Evolutionary conservation across 2,888 invertebrate species (phyloP).

Genomic region (Ectemnius continuus): DNA sequence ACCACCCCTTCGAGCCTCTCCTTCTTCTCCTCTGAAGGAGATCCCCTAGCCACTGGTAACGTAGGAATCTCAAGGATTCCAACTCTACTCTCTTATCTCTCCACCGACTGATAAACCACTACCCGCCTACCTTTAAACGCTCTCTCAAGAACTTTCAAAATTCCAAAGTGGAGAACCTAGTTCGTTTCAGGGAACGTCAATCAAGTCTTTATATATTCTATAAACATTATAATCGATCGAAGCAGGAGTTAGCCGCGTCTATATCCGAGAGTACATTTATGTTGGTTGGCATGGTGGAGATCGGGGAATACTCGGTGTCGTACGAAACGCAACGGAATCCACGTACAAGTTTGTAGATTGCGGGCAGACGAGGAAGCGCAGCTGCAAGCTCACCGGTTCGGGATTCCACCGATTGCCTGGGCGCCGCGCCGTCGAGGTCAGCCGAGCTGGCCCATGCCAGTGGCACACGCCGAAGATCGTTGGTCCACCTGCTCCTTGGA

Average conservation of each 20-base stretch:
- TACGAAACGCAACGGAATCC: no score
- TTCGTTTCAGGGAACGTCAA: no score
- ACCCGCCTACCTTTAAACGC: neutral
- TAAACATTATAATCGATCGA: no score
- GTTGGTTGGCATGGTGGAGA: no score
- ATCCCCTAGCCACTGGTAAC: conserved; percentile 43
- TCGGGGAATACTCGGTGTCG: no score
- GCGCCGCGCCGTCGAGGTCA: conserved; percentile 60
- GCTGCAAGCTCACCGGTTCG: conserved; percentile 57
- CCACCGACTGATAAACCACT: neutral
- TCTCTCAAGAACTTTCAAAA: no score
- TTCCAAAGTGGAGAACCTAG: no score
- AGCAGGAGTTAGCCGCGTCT: no score
- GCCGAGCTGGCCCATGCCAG: conserved; percentile 49
- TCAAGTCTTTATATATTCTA: no score
- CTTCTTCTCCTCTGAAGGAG: conserved; percentile 10
- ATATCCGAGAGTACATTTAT: no score
- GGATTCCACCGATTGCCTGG: conserved; percentile 50
- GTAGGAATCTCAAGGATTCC: conserved; percentile 50
- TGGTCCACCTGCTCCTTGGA: conserved; percentile 72
- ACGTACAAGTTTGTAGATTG: conserved; percentile 9
- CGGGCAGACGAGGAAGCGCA: conserved; percentile 63
- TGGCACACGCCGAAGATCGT: conserved; percentile 59
- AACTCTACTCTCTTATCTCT: conserved; percentile 38
- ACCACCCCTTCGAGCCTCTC: conserved; percentile 6